Evolutionary conservation across 2,113 vertebrate genomes (phyloP), one percentile per base, ranked within the genome.

Genomic region (Coptodon bakossiorum): DNA sequence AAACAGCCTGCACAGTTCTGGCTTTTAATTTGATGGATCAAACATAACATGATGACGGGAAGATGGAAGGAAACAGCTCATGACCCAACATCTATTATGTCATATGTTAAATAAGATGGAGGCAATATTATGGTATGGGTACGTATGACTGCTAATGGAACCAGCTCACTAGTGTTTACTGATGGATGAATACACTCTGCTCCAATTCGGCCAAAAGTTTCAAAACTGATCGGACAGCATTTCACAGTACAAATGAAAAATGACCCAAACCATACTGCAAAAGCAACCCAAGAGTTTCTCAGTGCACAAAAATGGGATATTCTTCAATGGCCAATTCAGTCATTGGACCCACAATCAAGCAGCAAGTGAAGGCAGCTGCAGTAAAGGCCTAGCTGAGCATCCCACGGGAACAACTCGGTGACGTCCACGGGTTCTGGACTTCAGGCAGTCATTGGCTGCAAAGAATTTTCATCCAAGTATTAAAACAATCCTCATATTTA

Each of bases 401-500:
- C 24, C 9, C 43, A 48, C 1, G 16, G 40, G 24, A 16, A 7
- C 71, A 48, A 76, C 29, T 48, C 2, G 3, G 22, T 76, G 43
- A 48, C 1, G 6, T 76, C 43, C 43, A 2, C 31, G 22, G 1
- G 71, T 76, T 76, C 43, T 48, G 14, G 24, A 50, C 43, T 76
- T 76, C 43, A 48, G 24, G 14, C 24, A 48, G 40, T 48, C 71
- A 29, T 17, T 48, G 43, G 43, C 43, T 50, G 16, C 71, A 76
- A 19, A 19, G 43, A 0, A 48, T 17, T 76, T 76, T 19, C 43
- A 76, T 50, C 24, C 1, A 50, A 50, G 71, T 29, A 48, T 48
- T 29, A 50, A 76, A 76, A 29, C 71, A 76, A 48, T 76, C 71
- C 71, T 29, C 6, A 48, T 31, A 76, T 76, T 76, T 76, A 50